Base-by-base conservation (phyloP, 1,140 invertebrate species). In the Bombus confusus region DNA sequence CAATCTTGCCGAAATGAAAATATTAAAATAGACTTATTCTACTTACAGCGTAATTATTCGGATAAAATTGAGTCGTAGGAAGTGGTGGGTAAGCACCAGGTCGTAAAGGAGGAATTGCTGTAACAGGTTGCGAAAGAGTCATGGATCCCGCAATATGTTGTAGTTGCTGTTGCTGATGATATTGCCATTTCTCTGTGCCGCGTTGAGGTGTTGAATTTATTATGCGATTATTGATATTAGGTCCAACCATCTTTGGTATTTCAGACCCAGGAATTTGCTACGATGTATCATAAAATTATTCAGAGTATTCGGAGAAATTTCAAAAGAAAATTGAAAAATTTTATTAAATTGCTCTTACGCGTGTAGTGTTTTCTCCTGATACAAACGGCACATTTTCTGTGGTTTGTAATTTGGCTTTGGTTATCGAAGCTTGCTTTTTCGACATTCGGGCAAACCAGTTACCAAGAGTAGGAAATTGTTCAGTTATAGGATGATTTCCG, bases 381-480 rank as follows among this genome's bases (percentile, higher is more conserved):
- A 59, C 28, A 52, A 74, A 37, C 0, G 75, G 8, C 31, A 25
- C 22, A 37, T 59, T 79, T 66, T 37, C 69, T 18, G 22, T 4
- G 22, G 37, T n/a, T 37, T 83, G 83, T n/a, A 91, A 64, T 57
- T 91, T 91, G 0, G 86, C 69, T 59, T 86, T 87, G 9, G 82
- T 59, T 57, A 82, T 83, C 22, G 66, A 43, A 57, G 39, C n/a
- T 41, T 83, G 88, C 79, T 91, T 88, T 25, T 86, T 86, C 3
- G 91, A 89, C 82, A 92, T 91, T 78, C 80, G 83, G 3, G 92
- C 89, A 5, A 91, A 87, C 94, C 94, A 94, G 68, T 91, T 93
- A n/a, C 92, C 92, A 37, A 94, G 75, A 2, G 90, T 93, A n/a
- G 94, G 93, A 89, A 94, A 94, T 69, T 94, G 92, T 68, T 94